Evolutionary conservation across 1,140 invertebrate species (phyloP).

Genomic region (Prorops nasuta): DNA sequence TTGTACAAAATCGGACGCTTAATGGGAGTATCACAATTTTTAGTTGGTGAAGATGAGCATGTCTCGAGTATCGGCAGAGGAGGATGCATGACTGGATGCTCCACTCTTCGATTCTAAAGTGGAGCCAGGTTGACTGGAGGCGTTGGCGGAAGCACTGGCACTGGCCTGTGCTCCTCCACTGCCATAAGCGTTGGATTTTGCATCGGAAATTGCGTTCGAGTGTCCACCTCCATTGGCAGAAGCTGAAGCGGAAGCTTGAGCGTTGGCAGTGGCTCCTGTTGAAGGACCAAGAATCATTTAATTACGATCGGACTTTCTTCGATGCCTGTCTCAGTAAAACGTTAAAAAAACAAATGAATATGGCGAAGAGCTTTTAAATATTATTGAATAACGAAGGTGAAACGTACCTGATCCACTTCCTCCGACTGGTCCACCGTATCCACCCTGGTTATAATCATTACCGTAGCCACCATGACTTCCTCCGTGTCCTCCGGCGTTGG

Average conservation of each 20-base stretch:
- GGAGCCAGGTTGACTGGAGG: constrained; percentile 9
- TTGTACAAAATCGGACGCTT: too few species aligned
- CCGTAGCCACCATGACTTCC: background rate
- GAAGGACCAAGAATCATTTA: constrained; percentile 25
- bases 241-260: constrained; percentile 11
- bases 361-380: too few species aligned
- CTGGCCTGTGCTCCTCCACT: constrained; percentile 1
- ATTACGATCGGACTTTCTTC: constrained; percentile 19
- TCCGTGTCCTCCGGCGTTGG: constrained; percentile 1
- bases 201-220: constrained; percentile 9
- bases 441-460: constrained; percentile 1
- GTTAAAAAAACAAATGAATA: background rate
- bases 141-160: constrained; percentile 25
- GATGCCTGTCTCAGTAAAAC: background rate
- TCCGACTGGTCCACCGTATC: constrained; percentile 5
- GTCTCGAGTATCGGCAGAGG: constrained; percentile 23
- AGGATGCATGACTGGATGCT: constrained; percentile 25
- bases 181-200: constrained; percentile 6
- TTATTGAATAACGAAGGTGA: too few species aligned
- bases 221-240: constrained; percentile 12
- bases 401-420: constrained; percentile 1
- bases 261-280: constrained; percentile 15
- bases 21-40: too few species aligned
- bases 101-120: constrained; percentile 22
- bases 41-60: constrained; percentile 35